Conservation (phyloP, 2,113 vertebrate species). For the Psittacus erithacus region DNA sequence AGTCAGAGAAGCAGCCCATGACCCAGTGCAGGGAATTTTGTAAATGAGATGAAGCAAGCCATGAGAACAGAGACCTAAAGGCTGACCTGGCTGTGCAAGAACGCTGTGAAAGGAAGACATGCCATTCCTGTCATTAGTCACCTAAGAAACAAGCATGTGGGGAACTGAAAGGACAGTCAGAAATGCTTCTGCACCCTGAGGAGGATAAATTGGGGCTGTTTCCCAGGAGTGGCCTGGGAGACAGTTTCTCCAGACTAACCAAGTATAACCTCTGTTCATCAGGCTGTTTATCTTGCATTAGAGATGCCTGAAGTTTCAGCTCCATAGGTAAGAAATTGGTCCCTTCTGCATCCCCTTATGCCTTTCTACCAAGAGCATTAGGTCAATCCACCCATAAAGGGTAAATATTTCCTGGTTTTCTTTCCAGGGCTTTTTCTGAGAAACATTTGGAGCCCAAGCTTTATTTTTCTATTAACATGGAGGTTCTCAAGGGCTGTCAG, state of each 20-base stretch:
- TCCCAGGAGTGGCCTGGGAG: background rate
- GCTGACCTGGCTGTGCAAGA: background rate
- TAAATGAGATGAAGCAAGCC: background rate
- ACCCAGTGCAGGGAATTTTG: background rate
- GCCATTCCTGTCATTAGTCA: background rate
- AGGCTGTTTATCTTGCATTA: accelerated
- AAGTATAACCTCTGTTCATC: background rate
- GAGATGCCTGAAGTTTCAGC: background rate
- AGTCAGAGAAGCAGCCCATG: background rate
- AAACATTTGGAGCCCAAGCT: background rate
- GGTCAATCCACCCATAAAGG: background rate
- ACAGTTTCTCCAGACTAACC: background rate
- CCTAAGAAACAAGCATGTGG: background rate
- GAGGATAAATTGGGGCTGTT: background rate
- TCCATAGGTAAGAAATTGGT: background rate
- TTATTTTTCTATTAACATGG: background rate
- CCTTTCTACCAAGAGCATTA: background rate
- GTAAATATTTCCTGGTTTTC: background rate
- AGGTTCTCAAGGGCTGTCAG: background rate
- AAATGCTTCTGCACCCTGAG: background rate
- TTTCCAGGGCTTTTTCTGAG: background rate
- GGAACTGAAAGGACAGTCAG: background rate
- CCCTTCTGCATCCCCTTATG: background rate
- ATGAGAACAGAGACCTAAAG: background rate
- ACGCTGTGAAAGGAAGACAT: accelerated